Percentiles rank a stretch among this genome's conserved stretches.
Evolutionary conservation across 2,797 vertebrate species (phyloP).

Genomic region (Amblyopsis hoosieri): DNA sequence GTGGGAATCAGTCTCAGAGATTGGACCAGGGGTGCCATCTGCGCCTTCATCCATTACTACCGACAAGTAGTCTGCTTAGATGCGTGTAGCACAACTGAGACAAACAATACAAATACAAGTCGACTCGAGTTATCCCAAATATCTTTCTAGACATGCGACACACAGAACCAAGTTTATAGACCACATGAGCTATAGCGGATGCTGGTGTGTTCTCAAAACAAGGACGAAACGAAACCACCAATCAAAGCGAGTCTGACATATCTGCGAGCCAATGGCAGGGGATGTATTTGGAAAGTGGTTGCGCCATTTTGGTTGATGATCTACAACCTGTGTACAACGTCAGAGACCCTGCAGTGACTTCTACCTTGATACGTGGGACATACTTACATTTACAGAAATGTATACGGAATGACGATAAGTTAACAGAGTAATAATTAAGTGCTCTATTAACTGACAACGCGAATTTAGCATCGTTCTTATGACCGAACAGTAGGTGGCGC

Average conservation of each 20-base stretch:
- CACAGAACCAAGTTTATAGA: background rate
- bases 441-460: too few relatives aligned
- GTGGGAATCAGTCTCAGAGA: slow-evolving; percentile 32
- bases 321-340: slow-evolving; percentile 31
- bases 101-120: background rate
- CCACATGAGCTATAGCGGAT: slow-evolving; percentile 30
- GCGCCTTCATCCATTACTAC: slow-evolving; percentile 46
- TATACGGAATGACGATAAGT: too few relatives aligned
- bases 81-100: background rate
- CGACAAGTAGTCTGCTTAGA: too few relatives aligned
- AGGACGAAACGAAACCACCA: slow-evolving; percentile 21
- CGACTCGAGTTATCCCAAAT: too few relatives aligned
- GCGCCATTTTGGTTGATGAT: slow-evolving; percentile 65
- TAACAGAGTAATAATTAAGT: too few relatives aligned
- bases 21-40: background rate
- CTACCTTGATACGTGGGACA: too few relatives aligned
- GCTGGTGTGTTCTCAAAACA: slow-evolving; percentile 27
- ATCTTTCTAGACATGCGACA: background rate
- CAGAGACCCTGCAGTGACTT: background rate
- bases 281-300: slow-evolving; percentile 36
- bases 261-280: slow-evolving; percentile 50
- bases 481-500: slow-evolving; percentile 27
- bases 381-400: too few relatives aligned
- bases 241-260: slow-evolving; percentile 33
- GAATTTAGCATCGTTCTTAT: too few relatives aligned